Conservation (phyloP, 35 echinoderm and acorn worm genomes). For the Apostichopus parvimensis region DNA sequence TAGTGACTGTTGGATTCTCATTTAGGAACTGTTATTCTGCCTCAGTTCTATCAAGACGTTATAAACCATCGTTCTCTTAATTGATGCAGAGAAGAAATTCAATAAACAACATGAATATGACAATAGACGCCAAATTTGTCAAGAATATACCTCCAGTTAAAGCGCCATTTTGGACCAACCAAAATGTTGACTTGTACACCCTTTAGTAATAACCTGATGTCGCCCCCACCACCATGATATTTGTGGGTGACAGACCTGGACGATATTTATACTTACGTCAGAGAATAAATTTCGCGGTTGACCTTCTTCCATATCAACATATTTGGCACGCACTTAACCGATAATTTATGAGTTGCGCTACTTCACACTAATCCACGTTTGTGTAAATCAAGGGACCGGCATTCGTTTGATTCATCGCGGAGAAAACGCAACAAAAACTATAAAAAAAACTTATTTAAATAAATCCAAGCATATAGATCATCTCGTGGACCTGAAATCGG, state of each 20-base stretch:
- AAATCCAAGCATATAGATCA: slow-evolving; percentile 4
- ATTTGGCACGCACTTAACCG: background rate
- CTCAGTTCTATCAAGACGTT: too few species aligned
- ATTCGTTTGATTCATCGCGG: background rate
- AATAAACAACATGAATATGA: too few species aligned
- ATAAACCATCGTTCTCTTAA: too few species aligned
- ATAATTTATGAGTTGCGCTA: background rate
- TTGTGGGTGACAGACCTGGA: background rate
- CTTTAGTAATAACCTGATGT: too few species aligned
- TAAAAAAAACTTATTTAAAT: background rate
- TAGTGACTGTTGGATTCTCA: too few species aligned
- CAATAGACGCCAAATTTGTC: too few species aligned
- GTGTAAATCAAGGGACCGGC: background rate
- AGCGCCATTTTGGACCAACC: too few species aligned
- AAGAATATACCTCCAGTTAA: too few species aligned
- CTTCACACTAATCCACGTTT: background rate
- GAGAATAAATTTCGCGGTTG: background rate
- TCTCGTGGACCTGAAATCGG: background rate
- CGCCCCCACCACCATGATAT: background rate
- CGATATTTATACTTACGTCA: slow-evolving; percentile 1
- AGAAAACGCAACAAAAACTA: background rate
- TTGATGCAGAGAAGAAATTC: too few species aligned
- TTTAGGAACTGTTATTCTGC: too few species aligned
- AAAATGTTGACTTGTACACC: too few species aligned
- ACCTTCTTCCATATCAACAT: background rate